phyloP scores from a whole-genome alignment of 2,113 vertebrate species.

The Trichechus manatus region DNA sequence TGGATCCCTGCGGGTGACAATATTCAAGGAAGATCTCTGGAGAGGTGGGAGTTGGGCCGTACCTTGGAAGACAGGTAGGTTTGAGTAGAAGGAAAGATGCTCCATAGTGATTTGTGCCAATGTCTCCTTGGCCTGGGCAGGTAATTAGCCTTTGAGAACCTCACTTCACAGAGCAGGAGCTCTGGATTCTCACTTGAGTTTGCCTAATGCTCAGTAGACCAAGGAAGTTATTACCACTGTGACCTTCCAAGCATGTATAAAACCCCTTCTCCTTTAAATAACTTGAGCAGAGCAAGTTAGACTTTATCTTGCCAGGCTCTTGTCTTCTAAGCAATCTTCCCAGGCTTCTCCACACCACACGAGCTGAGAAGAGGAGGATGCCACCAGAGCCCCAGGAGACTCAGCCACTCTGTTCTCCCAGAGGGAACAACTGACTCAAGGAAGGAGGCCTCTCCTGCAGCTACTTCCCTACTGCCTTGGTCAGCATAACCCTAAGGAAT shows the following conservation, averaged over 20 bases:
- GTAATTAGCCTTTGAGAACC: no score
- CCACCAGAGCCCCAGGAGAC: no score
- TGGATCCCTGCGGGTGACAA: no score
- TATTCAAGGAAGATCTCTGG: no score
- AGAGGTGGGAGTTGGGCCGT: no score
- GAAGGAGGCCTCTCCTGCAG: neutral
- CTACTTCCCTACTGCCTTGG: neutral
- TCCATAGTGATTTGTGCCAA: no score
- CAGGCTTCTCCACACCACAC: neutral
- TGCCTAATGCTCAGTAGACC: no score
- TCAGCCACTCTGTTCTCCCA: neutral
- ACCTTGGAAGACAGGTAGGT: no score
- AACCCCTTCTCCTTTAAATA: neutral
- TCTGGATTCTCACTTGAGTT: no score
- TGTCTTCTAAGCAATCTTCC: neutral
- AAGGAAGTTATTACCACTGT: neutral
- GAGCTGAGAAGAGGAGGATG: neutral
- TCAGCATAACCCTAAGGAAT: neutral
- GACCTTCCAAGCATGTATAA: neutral
- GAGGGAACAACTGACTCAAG: neutral
- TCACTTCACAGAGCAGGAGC: no score
- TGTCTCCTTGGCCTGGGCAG: no score
- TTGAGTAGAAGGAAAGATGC: no score
- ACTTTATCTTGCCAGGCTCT: neutral
- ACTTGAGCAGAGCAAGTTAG: neutral